phyloP scores from a whole-genome alignment of 2,113 vertebrate genomes.

The Pimephales promelas region DNA sequence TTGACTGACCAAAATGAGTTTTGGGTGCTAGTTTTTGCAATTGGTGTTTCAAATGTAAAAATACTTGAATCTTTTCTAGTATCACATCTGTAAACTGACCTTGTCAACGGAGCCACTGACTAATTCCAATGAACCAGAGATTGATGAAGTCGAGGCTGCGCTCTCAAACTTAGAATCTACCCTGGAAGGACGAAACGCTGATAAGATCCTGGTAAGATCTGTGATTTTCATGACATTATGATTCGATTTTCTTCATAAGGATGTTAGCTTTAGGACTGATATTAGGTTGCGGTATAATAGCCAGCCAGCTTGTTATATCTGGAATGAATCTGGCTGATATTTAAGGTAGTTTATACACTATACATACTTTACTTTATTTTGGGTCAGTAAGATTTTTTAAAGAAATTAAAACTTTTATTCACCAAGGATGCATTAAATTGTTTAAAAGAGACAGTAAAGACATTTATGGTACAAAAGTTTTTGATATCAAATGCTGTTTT shows the following conservation, averaged over 20 bases:
- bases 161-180: slow-evolving; percentile 93
- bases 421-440: background rate
- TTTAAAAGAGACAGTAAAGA: background rate
- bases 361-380: too few relatives aligned
- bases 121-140: slow-evolving; percentile 80
- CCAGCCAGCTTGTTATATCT: background rate
- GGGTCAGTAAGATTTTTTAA: background rate
- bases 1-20: background rate
- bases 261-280: background rate
- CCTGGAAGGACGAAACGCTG: slow-evolving; percentile 84
- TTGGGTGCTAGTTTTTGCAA: background rate
- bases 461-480: background rate
- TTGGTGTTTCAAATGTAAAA: background rate
- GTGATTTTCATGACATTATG: slow-evolving; percentile 19
- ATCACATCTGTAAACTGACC: slow-evolving; percentile 91
- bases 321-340: background rate
- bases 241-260: background rate
- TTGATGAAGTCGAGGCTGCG: slow-evolving; percentile 94
- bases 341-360: background rate
- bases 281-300: too few relatives aligned
- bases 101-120: slow-evolving; percentile 79
- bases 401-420: background rate
- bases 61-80: slow-evolving; percentile 74
- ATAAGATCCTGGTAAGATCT: slow-evolving; percentile 86
- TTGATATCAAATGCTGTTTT: background rate